Conservation (phyloP, 2,797 vertebrate species). For the Chrysolophus pictus region DNA sequence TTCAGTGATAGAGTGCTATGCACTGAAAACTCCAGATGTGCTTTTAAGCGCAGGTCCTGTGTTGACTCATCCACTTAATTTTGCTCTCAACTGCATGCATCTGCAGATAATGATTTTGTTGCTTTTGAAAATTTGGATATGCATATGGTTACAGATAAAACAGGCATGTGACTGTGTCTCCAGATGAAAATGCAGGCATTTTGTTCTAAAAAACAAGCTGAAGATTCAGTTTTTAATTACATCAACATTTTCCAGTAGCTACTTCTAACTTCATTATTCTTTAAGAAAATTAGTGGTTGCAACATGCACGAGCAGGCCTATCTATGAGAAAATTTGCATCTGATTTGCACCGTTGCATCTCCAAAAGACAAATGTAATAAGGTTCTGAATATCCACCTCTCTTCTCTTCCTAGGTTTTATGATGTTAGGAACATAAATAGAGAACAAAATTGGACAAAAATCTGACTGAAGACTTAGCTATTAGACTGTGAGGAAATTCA, state of each 20-base stretch:
- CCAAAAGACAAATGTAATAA: background rate
- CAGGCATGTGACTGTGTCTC: background rate
- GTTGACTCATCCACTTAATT: constrained; percentile 25
- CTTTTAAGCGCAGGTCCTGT: background rate
- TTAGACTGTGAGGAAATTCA: background rate
- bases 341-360: background rate
- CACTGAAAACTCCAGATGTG: background rate
- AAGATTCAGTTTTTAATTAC: background rate
- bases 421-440: background rate
- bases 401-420: background rate
- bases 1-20: background rate
- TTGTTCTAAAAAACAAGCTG: background rate
- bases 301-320: background rate
- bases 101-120: constrained; percentile 4
- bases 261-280: background rate
- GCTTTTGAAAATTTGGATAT: background rate
- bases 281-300: background rate
- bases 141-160: background rate
- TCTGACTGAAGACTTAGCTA: background rate
- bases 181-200: background rate
- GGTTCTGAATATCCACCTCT: background rate
- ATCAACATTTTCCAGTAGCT: background rate
- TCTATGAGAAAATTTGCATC: background rate
- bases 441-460: background rate
- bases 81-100: background rate